phyloP scores from a whole-genome alignment of 2,888 invertebrate genomes.

The Petrolisthes manimaculis region DNA sequence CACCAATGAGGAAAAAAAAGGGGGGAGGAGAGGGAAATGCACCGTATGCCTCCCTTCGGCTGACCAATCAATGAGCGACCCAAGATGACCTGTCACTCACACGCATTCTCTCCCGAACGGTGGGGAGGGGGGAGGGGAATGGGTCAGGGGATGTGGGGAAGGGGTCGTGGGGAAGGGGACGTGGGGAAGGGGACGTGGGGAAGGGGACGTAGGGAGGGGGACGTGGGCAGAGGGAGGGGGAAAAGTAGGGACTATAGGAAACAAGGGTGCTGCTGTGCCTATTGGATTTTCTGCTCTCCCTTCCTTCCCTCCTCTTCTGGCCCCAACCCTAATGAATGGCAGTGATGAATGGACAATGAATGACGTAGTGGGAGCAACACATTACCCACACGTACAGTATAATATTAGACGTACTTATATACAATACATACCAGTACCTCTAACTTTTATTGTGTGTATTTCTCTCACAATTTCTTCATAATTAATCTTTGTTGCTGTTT shows the following conservation, averaged over 20 bases:
- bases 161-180: background rate
- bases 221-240: background rate
- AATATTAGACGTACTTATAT: too few relatives aligned
- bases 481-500: too few relatives aligned
- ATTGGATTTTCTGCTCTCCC: background rate
- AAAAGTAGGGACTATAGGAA: too few relatives aligned
- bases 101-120: background rate
- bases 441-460: too few relatives aligned
- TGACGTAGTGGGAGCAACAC: background rate
- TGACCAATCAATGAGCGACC: constrained; percentile 35
- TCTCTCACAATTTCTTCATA: too few relatives aligned
- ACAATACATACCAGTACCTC: too few relatives aligned
- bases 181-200: too few relatives aligned
- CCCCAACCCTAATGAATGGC: constrained; percentile 17
- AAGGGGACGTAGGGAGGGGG: background rate
- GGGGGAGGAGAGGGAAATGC: background rate
- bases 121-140: constrained; percentile 4
- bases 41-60: background rate
- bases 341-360: constrained; percentile 15
- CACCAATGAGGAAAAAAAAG: background rate
- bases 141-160: background rate
- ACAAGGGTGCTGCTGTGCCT: background rate
- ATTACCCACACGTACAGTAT: too few relatives aligned
- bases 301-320: background rate
- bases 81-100: constrained; percentile 33